phyloP scores from a whole-genome alignment of 2,888 invertebrate genomes.

The Agrotis puta region DNA sequence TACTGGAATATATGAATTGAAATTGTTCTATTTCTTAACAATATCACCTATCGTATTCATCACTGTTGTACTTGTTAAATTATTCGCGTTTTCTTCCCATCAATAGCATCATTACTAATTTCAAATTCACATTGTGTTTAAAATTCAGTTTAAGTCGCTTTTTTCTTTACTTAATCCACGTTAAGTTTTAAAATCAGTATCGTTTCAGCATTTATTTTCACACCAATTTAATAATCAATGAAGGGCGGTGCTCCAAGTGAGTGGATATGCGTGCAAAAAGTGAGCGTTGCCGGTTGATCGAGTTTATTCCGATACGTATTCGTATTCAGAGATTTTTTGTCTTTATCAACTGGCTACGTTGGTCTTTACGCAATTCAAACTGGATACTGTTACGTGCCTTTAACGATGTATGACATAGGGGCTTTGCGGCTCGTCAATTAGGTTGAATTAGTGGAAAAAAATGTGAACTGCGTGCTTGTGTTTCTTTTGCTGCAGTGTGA shows the following conservation, averaged over 20 bases:
- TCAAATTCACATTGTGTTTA: not conserved
- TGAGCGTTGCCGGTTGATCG: slow-evolving; percentile 67
- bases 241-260: slow-evolving; percentile 58
- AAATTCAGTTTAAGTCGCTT: not conserved
- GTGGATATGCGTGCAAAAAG: slow-evolving; percentile 66
- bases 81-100: not conserved
- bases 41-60: not conserved
- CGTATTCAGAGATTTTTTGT: slow-evolving; percentile 67
- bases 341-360: slow-evolving; percentile 60
- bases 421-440: slow-evolving; percentile 52
- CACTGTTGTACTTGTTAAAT: not conserved
- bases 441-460: slow-evolving; percentile 27
- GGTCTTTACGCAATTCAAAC: slow-evolving; percentile 71
- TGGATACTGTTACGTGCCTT: slow-evolving; percentile 63
- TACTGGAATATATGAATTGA: slow-evolving; percentile 3
- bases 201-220: not conserved
- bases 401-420: slow-evolving; percentile 61
- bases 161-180: not conserved
- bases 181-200: slow-evolving; percentile 5
- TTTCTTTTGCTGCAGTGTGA: slow-evolving; percentile 35
- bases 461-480: slow-evolving; percentile 4
- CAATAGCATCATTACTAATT: not conserved
- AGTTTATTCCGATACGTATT: slow-evolving; percentile 67
- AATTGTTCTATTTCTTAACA: not conserved
- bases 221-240: slow-evolving; percentile 39